Percentiles rank a stretch among this genome's conserved stretches.
Evolutionary conservation across 2,113 vertebrate species (phyloP).

Genomic region (Phylloscopus trochilus): DNA sequence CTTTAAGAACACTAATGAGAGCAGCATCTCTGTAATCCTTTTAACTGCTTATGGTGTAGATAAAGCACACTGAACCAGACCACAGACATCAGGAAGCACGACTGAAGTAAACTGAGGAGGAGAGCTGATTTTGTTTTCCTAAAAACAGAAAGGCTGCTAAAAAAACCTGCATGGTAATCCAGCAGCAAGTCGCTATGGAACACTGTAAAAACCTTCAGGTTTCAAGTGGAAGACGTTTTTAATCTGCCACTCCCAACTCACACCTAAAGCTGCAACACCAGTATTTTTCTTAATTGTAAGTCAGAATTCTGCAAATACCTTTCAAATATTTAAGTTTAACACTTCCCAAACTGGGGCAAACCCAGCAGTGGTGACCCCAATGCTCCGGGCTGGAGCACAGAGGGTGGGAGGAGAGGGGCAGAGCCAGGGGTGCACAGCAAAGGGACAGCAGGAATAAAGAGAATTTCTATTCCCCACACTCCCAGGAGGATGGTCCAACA

Average conservation of each 20-base stretch:
- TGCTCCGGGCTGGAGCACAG: no score
- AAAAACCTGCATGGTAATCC: background rate
- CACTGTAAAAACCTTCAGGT: background rate
- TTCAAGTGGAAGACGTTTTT: background rate
- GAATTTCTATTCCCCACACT: rapidly evolving
- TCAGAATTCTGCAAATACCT: background rate
- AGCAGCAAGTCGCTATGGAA: background rate
- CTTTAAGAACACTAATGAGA: background rate
- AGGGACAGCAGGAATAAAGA: background rate
- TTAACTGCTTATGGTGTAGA: background rate
- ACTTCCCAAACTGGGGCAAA: background rate
- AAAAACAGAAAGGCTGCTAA: background rate
- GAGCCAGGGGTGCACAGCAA: background rate
- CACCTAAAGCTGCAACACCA: background rate
- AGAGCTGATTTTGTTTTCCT: background rate
- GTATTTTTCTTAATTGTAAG: background rate
- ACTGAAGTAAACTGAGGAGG: background rate
- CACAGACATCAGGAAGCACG: background rate
- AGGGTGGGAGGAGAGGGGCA: background rate
- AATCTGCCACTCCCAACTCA: background rate
- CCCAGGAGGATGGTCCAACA: background rate
- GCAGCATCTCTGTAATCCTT: background rate
- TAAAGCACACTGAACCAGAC: background rate
- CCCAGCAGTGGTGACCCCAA: rapidly evolving
- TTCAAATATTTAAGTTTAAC: background rate